Evolutionary conservation across 2,113 vertebrate species (phyloP).

Genomic region (Ardeotis arabs): DNA sequence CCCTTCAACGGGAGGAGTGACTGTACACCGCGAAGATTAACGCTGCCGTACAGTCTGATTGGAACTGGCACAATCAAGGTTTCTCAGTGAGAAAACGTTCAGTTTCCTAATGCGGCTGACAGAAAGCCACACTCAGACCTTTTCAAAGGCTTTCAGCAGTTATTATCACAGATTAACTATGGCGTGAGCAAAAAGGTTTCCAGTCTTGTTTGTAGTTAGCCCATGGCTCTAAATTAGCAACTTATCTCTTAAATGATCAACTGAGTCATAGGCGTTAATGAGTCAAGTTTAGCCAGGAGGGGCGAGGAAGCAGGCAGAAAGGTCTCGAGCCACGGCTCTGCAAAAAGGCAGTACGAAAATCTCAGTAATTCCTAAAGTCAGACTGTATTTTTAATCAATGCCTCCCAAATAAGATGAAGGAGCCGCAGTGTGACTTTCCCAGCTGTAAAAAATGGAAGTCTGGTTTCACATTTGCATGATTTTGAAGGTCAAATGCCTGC

Average conservation of each 20-base stretch:
- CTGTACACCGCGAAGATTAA: constrained; percentile 45
- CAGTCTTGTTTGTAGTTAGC: constrained; percentile 72
- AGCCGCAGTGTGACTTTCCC: constrained; percentile 72
- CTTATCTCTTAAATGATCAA: constrained; percentile 76
- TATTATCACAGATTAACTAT: constrained; percentile 73
- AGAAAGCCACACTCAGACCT: constrained; percentile 76
- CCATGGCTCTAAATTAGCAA: constrained; percentile 76
- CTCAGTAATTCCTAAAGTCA: constrained; percentile 70
- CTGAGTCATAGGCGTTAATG: constrained; percentile 77
- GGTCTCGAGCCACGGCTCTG: constrained; percentile 21
- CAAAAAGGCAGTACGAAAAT: constrained; percentile 41
- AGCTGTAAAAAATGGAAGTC: constrained; percentile 80
- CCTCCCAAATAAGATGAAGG: constrained; percentile 70
- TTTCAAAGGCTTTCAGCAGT: constrained; percentile 78
- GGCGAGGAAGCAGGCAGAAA: constrained; percentile 10
- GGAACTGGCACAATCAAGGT: constrained; percentile 77
- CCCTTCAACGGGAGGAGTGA: not conserved
- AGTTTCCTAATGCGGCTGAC: constrained; percentile 73
- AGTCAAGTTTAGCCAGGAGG: constrained; percentile 76
- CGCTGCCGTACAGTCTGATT: constrained; percentile 65
- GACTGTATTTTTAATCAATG: constrained; percentile 78
- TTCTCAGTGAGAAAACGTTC: constrained; percentile 74
- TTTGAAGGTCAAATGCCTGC: constrained; percentile 87
- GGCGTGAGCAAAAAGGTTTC: constrained; percentile 78
- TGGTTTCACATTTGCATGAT: constrained; percentile 82